Conservation (phyloP, 2,797 vertebrate species). For the Pangasius krempfi region DNA sequence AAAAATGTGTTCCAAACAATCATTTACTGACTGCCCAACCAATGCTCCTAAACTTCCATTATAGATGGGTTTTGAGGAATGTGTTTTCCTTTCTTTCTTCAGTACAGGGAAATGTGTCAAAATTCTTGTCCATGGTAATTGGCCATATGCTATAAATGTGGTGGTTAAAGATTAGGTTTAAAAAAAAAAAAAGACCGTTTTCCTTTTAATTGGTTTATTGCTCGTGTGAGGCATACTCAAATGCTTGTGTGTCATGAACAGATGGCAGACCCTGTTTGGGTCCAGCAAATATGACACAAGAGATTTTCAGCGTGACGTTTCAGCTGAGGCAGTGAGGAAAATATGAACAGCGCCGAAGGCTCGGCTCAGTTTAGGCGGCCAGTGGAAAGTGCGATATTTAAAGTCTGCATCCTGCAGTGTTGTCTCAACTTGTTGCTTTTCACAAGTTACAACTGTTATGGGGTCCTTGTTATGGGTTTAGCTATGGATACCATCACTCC, state of each 20-base stretch:
- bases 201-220: neutral
- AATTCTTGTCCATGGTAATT: neutral
- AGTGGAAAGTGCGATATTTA: slow-evolving; percentile 68
- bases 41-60: neutral
- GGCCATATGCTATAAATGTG: neutral
- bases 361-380: slow-evolving; percentile 24
- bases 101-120: neutral
- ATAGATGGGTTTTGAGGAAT: neutral
- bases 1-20: neutral
- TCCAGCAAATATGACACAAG: slow-evolving; percentile 16
- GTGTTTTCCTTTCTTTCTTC: neutral
- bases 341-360: slow-evolving; percentile 24
- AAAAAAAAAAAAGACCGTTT: neutral
- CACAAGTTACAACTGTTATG: slow-evolving; percentile 56
- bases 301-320: slow-evolving; percentile 15
- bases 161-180: neutral
- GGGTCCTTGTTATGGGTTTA: slow-evolving; percentile 67
- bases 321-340: slow-evolving; percentile 35
- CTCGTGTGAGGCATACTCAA: neutral
- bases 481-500: slow-evolving; percentile 62
- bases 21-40: neutral
- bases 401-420: slow-evolving; percentile 59
- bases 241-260: slow-evolving; percentile 12
- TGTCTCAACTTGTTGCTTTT: slow-evolving; percentile 63
- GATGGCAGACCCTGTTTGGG: slow-evolving; percentile 1